Evolutionary conservation across 2,888 invertebrate species (phyloP).

Genomic region (Drosophila diplacantha): DNA sequence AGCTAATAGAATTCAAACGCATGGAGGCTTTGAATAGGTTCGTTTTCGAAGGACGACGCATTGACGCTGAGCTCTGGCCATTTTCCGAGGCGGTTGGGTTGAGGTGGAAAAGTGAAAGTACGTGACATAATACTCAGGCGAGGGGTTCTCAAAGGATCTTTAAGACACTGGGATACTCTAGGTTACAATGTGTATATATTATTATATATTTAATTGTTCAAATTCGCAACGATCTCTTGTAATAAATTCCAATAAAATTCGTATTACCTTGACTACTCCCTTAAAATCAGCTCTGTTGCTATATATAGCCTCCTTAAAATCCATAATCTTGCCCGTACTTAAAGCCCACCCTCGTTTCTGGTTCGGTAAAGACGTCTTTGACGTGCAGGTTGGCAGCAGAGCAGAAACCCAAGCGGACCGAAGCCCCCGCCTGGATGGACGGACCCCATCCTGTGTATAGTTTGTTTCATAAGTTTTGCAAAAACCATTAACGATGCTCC

Average conservation of each 20-base stretch:
- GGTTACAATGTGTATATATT: background rate
- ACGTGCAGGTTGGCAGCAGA: slow-evolving; percentile 46
- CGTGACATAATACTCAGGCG: slow-evolving; percentile 59
- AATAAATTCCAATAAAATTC: background rate
- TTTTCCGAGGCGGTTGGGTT: slow-evolving; percentile 29
- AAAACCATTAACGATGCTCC: slow-evolving; percentile 68
- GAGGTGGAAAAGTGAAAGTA: slow-evolving; percentile 64
- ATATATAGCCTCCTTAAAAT: background rate
- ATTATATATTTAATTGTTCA: background rate
- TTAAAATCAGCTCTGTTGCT: background rate
- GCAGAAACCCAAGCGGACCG: slow-evolving; percentile 23
- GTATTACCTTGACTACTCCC: background rate
- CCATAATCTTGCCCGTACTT: background rate
- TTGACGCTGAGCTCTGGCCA: slow-evolving; percentile 50
- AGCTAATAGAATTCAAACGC: slow-evolving; percentile 70
- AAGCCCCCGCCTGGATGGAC: slow-evolving; percentile 5
- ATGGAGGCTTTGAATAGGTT: slow-evolving; percentile 69
- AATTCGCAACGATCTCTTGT: background rate
- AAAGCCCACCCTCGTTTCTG: slow-evolving; percentile 21
- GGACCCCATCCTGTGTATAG: slow-evolving; percentile 37
- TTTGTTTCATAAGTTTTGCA: slow-evolving; percentile 67
- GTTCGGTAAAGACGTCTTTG: slow-evolving; percentile 43
- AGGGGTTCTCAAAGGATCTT: slow-evolving; percentile 2
- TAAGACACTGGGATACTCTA: background rate
- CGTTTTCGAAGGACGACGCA: slow-evolving; percentile 62